Evolutionary conservation across 2,113 vertebrate species (phyloP).

Genomic region (Spea bombifrons): DNA sequence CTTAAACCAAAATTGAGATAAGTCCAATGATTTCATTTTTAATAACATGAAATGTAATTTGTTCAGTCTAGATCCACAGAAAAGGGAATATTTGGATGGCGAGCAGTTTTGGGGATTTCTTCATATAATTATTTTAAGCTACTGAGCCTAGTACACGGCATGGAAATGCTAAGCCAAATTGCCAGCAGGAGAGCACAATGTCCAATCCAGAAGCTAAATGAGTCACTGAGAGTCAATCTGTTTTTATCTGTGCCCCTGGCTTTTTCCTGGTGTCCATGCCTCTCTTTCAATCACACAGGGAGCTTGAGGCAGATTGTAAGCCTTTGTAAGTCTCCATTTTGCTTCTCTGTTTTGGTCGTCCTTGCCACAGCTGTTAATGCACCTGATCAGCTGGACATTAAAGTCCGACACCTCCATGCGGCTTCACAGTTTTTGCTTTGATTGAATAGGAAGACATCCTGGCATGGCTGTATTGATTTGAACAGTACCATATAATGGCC

Average conservation of each 20-base stretch:
- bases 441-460: conserved; percentile 72
- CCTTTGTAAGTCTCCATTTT: conserved; percentile 57
- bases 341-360: conserved; percentile 54
- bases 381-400: conserved; percentile 50
- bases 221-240: conserved; percentile 85
- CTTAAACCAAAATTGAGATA: conserved; percentile 72
- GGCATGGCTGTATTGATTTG: conserved; percentile 62
- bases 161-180: conserved; percentile 75
- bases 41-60: conserved; percentile 78
- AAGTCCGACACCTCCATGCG: conserved; percentile 49
- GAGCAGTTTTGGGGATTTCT: conserved; percentile 68
- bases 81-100: conserved; percentile 68
- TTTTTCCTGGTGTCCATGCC: conserved; percentile 65
- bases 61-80: conserved; percentile 67
- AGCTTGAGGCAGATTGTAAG: conserved; percentile 58
- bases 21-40: conserved; percentile 78
- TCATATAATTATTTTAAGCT: conserved; percentile 79
- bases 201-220: conserved; percentile 85
- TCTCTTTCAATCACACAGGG: conserved; percentile 55
- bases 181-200: conserved; percentile 78
- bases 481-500: conserved; percentile 64
- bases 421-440: conserved; percentile 54
- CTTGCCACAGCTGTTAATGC: conserved; percentile 58
- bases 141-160: conserved; percentile 74
- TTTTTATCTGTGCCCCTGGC: conserved; percentile 70